A percentile compares a stretch with the other conserved stretches of the same genome.
These are phyloP conservation scores for Steatocranus sp. DNA, from an alignment of 2,797 vertebrate genomes.

Conservation along the genomic window DNA sequence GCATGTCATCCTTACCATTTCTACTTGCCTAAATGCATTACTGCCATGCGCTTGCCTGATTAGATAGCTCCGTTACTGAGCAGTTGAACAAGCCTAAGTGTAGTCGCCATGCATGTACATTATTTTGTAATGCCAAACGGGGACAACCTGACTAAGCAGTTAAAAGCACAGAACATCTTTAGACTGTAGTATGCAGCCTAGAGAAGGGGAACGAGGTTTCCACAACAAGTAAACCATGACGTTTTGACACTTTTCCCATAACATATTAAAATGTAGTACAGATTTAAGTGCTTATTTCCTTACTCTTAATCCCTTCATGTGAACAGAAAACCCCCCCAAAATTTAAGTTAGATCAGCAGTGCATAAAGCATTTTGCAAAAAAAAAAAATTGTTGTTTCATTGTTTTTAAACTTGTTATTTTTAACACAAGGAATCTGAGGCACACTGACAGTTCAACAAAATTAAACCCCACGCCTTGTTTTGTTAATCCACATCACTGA, in stretches of 20 bases:
- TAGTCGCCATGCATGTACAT: neutral
- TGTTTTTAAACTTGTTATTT: neutral
- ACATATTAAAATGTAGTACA: neutral
- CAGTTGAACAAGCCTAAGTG: neutral
- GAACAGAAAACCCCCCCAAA: neutral
- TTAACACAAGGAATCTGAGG: neutral
- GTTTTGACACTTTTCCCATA: neutral
- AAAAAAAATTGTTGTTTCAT: neutral
- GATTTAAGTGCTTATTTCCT: neutral
- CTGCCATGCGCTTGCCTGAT: neutral
- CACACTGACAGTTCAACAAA: neutral
- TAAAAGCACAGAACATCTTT: neutral
- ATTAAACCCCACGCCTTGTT: neutral
- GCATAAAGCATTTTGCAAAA: neutral
- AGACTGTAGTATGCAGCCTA: neutral
- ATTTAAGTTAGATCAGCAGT: neutral
- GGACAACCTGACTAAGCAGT: neutral
- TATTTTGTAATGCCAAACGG: neutral
- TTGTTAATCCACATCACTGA: neutral
- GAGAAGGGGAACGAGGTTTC: neutral
- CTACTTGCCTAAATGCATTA: neutral
- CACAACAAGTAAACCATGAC: neutral
- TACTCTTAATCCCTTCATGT: neutral
- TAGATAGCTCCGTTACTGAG: neutral
- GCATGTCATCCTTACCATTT: neutral